phyloP scores from a whole-genome alignment of 2,113 vertebrate genomes.

The Callaeas wilsoni region DNA sequence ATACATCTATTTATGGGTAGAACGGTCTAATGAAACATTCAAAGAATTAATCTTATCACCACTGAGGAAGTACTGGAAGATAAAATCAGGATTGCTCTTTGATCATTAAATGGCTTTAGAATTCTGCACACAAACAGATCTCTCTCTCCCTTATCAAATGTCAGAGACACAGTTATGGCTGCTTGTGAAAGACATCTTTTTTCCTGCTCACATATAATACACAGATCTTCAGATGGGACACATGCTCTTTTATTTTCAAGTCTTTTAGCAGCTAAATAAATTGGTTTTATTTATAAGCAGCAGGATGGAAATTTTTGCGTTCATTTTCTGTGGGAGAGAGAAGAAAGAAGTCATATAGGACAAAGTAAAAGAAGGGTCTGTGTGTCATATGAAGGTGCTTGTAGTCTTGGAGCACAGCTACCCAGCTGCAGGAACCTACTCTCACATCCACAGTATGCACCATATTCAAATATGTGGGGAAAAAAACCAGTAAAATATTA shows the following conservation, averaged over 20 bases:
- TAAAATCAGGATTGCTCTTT: constrained; percentile 53
- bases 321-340: not conserved
- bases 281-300: not conserved
- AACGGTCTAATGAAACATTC: not conserved
- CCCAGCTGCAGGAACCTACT: not conserved
- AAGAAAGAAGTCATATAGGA: not conserved
- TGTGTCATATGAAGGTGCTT: not conserved
- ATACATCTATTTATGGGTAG: constrained; percentile 21
- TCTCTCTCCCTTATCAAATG: constrained; percentile 16
- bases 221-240: not conserved
- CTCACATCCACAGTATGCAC: not conserved
- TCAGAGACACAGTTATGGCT: not conserved
- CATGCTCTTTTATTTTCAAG: not conserved
- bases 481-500: not conserved
- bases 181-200: not conserved
- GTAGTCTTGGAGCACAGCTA: not conserved
- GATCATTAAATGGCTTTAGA: constrained; percentile 41
- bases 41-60: constrained; percentile 54
- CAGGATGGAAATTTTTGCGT: not conserved
- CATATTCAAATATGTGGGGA: not conserved
- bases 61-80: constrained; percentile 36
- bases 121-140: constrained; percentile 27
- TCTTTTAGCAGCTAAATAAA: not conserved
- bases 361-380: not conserved
- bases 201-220: not conserved